A percentile compares a stretch with the other conserved stretches of the same genome.
Evolutionary conservation across 30 jellyfish, hydroid and myxozoan species (phyloP).

Genomic region (Hydractinia symbiolongicarpus): DNA sequence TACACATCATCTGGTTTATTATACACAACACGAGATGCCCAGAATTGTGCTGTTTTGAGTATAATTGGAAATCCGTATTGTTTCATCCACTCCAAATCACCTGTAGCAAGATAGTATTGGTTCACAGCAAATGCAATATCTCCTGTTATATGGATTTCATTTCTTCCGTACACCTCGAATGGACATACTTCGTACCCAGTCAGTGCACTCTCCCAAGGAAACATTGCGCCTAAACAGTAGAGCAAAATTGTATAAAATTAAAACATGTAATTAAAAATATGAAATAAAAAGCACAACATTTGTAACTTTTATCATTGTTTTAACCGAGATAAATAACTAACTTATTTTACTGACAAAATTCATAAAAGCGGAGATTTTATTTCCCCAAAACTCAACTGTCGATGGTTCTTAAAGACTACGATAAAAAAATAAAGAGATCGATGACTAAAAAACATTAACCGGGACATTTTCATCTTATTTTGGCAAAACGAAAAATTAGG

Average conservation of each 20-base stretch:
- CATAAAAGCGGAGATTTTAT: too few relatives aligned
- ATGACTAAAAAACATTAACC: too few relatives aligned
- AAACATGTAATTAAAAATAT: too few relatives aligned
- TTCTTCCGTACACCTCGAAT: constrained; percentile 39
- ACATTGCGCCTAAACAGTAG: constrained; percentile 59
- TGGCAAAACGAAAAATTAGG: too few relatives aligned
- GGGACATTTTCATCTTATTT: too few relatives aligned
- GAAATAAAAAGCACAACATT: too few relatives aligned
- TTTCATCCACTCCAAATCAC: constrained; percentile 48
- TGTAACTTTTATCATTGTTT: too few relatives aligned
- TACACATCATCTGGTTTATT: constrained; percentile 4
- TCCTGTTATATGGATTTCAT: constrained; percentile 59
- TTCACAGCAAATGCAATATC: constrained; percentile 53
- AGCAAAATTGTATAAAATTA: background rate
- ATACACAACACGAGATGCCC: constrained; percentile 43
- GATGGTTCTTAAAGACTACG: too few relatives aligned
- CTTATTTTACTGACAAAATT: too few relatives aligned
- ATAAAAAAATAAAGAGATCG: too few relatives aligned
- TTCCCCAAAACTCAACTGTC: too few relatives aligned
- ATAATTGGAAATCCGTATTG: constrained; percentile 34
- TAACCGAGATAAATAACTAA: too few relatives aligned
- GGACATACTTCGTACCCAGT: constrained; percentile 72
- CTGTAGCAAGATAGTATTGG: constrained; percentile 47
- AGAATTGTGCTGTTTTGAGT: constrained; percentile 38
- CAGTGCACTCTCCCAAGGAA: constrained; percentile 77